These are phyloP conservation scores for Bostrychus sinensis DNA, from an alignment of 2,113 vertebrate genomes.

Conservation along the genomic window DNA sequence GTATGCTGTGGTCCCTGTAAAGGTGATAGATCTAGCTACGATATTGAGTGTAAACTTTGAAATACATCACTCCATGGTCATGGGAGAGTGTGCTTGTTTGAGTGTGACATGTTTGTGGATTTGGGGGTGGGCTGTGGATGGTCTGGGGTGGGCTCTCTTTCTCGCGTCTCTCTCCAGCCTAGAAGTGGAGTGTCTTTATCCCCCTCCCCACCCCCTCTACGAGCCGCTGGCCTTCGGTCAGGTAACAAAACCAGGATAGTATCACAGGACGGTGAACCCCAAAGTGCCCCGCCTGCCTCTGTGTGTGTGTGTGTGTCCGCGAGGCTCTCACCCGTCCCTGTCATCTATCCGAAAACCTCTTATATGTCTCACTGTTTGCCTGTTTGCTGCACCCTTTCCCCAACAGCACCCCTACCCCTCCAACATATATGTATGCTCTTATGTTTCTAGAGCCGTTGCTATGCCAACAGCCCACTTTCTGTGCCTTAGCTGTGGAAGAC, in stretches of 20 bases:
- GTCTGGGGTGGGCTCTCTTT: slow-evolving; percentile 74
- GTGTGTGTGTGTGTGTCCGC: slow-evolving; percentile 74
- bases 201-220: slow-evolving; percentile 60
- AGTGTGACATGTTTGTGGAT: slow-evolving; percentile 66
- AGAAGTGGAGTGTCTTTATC: slow-evolving; percentile 76
- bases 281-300: slow-evolving; percentile 79
- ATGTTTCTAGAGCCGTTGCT: slow-evolving; percentile 81
- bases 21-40: slow-evolving; percentile 43
- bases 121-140: slow-evolving; percentile 49
- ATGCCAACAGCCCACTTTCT: slow-evolving; percentile 85
- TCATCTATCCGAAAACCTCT: slow-evolving; percentile 84
- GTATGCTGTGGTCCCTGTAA: slow-evolving; percentile 34
- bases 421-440: slow-evolving; percentile 62
- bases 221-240: slow-evolving; percentile 79
- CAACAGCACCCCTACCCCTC: slow-evolving; percentile 25
- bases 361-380: slow-evolving; percentile 74
- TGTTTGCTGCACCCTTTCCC: slow-evolving; percentile 73
- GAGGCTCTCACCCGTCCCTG: slow-evolving; percentile 85
- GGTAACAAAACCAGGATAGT: slow-evolving; percentile 84
- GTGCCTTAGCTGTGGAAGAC: slow-evolving; percentile 71
- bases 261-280: slow-evolving; percentile 86
- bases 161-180: slow-evolving; percentile 83
- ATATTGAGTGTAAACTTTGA: slow-evolving; percentile 53
- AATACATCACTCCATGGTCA: slow-evolving; percentile 54
- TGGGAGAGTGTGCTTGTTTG: slow-evolving; percentile 58